Evolutionary conservation across 2,113 vertebrate species (phyloP), one percentile per base, ranked within the genome.

Genomic region (Anoura caudifer): DNA sequence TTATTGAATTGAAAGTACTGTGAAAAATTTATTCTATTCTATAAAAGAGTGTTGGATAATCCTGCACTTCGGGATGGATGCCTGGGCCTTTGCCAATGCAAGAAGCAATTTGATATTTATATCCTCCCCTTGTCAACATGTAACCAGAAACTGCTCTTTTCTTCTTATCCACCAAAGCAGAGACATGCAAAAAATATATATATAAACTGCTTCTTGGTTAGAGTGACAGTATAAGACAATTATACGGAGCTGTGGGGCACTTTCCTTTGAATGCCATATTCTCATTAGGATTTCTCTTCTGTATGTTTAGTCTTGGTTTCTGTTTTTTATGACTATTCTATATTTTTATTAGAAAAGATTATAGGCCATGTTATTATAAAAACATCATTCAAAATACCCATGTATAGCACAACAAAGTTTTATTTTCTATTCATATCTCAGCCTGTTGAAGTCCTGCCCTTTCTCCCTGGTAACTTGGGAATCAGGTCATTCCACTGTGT

Each of bases 21-120:
- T 92, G 77, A 90, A 95, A 79, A 94, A 96, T 96, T 95, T 90
- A 95, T 95, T 94, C 81, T 20, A 16, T 88, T 82, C 72, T 69
- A 79, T 95, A 82, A 95, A 95, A 87, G 52, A 10, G 10, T 81
- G 41, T n/a, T 77, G 87, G 65, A 81, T 96, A 95, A 96, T 92
- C 59, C 70, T 56, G 95, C 84, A 94, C 20, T 93, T 95, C 36
- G 38, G 56, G 50, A 95, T 90, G 81, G 47, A 67, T n/a, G 41
- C n/a, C 17, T 77, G 65, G 85, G 52, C 19, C n/a, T 92, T 83
- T 50, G 36, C 96, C 96, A 96, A 41, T n/a, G 76, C 59, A 79
- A 45, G 13, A 70, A 20, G 77, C 72, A 86, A 76, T 85, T 95
- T 88, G 41, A 88, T 92, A 90, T 95, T 93, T 91, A 85, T 65